Percentiles rank a stretch among this genome's conserved stretches.
Evolutionary conservation across 2,888 invertebrate species (phyloP).

Genomic region (Cheilosia variabilis): DNA sequence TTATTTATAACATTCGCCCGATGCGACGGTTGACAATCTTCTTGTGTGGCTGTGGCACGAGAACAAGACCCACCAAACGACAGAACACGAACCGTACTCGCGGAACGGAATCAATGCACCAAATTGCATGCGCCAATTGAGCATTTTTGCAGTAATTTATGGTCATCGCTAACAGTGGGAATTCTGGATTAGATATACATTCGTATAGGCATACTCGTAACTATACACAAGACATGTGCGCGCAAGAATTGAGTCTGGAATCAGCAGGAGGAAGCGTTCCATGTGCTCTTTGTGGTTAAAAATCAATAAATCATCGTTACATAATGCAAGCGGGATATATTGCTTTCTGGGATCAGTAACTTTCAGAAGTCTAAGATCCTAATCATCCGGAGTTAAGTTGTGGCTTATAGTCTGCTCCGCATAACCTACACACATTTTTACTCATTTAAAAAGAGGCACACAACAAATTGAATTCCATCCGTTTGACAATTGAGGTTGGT

Average conservation of each 20-base stretch:
- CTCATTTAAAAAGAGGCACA: too few species aligned
- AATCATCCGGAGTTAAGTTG: too few species aligned
- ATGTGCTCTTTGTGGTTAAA: too few species aligned
- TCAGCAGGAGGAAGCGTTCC: constrained; percentile 2
- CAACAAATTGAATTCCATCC: too few species aligned
- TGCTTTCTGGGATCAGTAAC: too few species aligned
- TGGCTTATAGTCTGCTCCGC: too few species aligned
- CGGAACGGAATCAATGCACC: constrained; percentile 67
- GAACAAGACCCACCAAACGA: constrained; percentile 70
- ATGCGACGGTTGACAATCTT: constrained; percentile 71
- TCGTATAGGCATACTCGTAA: background rate
- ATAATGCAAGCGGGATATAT: too few species aligned
- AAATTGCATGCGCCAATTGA: constrained; percentile 73
- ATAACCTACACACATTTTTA: too few species aligned
- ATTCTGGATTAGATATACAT: constrained; percentile 46
- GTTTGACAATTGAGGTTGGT: too few species aligned
- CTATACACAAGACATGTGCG: background rate
- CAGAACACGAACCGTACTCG: constrained; percentile 54
- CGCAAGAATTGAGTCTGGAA: constrained; percentile 1
- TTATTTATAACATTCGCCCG: constrained; percentile 36
- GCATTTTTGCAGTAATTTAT: constrained; percentile 67
- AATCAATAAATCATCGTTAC: too few species aligned
- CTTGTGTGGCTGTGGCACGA: constrained; percentile 74
- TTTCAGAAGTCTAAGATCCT: too few species aligned
- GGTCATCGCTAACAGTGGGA: constrained; percentile 63